phyloP scores from a whole-genome alignment of 2,113 vertebrate genomes.

The Talpa occidentalis region DNA sequence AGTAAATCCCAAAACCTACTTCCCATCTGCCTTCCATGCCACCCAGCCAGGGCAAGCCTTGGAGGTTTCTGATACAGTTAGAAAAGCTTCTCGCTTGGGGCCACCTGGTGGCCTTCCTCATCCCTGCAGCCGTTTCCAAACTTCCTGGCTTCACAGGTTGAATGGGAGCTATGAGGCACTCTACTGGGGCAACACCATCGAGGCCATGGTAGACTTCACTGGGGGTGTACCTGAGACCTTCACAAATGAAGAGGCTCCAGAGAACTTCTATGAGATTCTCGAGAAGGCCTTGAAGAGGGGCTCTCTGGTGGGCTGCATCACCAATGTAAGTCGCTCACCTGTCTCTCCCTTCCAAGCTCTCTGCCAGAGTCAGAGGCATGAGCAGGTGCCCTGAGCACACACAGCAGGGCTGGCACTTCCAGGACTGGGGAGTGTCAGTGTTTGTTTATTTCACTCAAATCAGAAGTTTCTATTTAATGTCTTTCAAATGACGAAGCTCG shows the following conservation, averaged over 20 bases:
- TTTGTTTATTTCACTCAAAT: not conserved
- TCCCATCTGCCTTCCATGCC: not conserved
- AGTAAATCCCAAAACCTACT: not conserved
- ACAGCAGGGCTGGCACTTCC: accelerated
- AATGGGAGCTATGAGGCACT: slow-evolving; percentile 95
- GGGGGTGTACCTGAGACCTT: slow-evolving; percentile 94
- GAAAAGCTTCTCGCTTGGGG: not conserved
- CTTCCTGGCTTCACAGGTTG: slow-evolving; percentile 83
- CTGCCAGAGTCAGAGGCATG: accelerated
- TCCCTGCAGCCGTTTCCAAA: not conserved
- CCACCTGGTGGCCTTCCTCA: not conserved
- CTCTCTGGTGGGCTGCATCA: slow-evolving; percentile 96
- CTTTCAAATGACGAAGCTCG: not conserved
- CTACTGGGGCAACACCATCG: slow-evolving; percentile 95
- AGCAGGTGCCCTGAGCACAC: no score
- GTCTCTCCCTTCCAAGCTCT: accelerated
- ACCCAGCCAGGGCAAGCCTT: no score
- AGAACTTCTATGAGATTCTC: slow-evolving; percentile 89
- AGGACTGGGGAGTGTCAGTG: accelerated
- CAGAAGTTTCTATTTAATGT: not conserved
- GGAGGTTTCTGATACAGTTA: accelerated
- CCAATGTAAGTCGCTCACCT: slow-evolving; percentile 85
- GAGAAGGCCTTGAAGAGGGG: slow-evolving; percentile 91
- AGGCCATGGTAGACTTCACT: slow-evolving; percentile 98
- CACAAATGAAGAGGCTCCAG: slow-evolving; percentile 87